phyloP scores from a whole-genome alignment of 2,797 vertebrate species.

The Sorex maritimensis region DNA sequence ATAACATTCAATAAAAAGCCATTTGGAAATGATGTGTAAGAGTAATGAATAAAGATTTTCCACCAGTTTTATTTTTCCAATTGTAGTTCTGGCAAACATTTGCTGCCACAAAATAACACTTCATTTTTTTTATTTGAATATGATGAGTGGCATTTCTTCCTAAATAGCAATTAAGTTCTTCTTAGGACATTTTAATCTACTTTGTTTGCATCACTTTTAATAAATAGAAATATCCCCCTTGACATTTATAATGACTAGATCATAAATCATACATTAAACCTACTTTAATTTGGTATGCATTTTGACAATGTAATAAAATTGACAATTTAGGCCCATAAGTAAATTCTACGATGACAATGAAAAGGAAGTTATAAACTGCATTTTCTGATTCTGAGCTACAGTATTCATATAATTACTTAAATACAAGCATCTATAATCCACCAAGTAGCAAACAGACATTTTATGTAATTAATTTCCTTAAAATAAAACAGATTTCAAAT shows the following conservation, averaged over 20 bases:
- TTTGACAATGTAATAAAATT: conserved; percentile 78
- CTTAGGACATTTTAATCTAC: conserved; percentile 55
- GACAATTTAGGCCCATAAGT: conserved; percentile 65
- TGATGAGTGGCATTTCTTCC: conserved; percentile 32
- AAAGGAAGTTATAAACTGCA: conserved; percentile 74
- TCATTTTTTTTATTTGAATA: conserved; percentile 64
- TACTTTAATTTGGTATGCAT: conserved; percentile 77
- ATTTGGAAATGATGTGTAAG: conserved; percentile 14
- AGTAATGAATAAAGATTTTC: conserved; percentile 32
- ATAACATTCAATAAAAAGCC: neutral
- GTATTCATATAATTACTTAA: conserved; percentile 75
- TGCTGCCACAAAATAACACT: conserved; percentile 42
- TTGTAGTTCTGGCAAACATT: conserved; percentile 57
- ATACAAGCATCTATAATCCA: conserved; percentile 57
- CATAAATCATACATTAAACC: conserved; percentile 77
- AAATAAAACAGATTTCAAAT: conserved; percentile 75
- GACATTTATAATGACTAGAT: conserved; percentile 76
- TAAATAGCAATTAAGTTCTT: conserved; percentile 35
- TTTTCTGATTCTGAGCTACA: conserved; percentile 57
- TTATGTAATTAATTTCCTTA: conserved; percentile 46
- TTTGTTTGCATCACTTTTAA: conserved; percentile 65
- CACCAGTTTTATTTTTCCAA: conserved; percentile 45
- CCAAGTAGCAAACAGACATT: conserved; percentile 56
- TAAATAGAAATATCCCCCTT: conserved; percentile 73
- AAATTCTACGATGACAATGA: conserved; percentile 59